A percentile compares a stretch with the other conserved stretches of the same genome.
These are phyloP conservation scores for Coleophora flavipennella DNA, from an alignment of 2,888 invertebrate species.

Conservation along the genomic window DNA sequence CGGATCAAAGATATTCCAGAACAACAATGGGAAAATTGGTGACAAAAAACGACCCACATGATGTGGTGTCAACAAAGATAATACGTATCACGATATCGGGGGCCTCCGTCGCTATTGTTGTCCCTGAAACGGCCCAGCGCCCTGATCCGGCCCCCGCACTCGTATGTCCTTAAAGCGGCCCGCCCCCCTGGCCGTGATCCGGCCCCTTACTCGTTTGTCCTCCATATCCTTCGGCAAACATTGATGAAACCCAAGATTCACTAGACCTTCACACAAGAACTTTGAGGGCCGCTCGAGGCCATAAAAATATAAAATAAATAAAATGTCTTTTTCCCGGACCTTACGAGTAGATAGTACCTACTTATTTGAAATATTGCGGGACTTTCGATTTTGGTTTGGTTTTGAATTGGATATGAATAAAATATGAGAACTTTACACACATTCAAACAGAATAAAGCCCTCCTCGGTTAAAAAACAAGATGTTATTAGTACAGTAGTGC, in stretches of 20 bases:
- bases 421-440: too few species aligned
- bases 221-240: slow-evolving; percentile 67
- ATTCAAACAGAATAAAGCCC: too few species aligned
- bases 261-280: slow-evolving; percentile 63
- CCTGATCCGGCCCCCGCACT: slow-evolving; percentile 50
- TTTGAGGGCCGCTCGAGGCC: slow-evolving; percentile 46
- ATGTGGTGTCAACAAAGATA: slow-evolving; percentile 65
- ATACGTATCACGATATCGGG: slow-evolving; percentile 63
- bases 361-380: too few species aligned
- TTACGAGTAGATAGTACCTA: too few species aligned
- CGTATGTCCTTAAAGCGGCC: slow-evolving; percentile 4
- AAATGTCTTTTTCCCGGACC: slow-evolving; percentile 34
- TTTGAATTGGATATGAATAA: too few species aligned
- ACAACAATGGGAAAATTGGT: slow-evolving; percentile 54
- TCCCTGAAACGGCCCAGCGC: slow-evolving; percentile 37
- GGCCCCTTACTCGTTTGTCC: slow-evolving; percentile 60
- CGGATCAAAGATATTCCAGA: slow-evolving; percentile 40
- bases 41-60: slow-evolving; percentile 62
- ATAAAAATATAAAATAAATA: slow-evolving; percentile 54
- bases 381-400: too few species aligned
- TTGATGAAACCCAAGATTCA: slow-evolving; percentile 61
- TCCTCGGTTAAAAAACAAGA: too few species aligned
- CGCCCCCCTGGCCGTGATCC: slow-evolving; percentile 51
- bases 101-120: slow-evolving; percentile 57
- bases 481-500: too few species aligned